A percentile compares a stretch with the other conserved stretches of the same genome.
Evolutionary conservation across 2,797 vertebrate genomes (phyloP).

Genomic region (Micrastur ruficollis): DNA sequence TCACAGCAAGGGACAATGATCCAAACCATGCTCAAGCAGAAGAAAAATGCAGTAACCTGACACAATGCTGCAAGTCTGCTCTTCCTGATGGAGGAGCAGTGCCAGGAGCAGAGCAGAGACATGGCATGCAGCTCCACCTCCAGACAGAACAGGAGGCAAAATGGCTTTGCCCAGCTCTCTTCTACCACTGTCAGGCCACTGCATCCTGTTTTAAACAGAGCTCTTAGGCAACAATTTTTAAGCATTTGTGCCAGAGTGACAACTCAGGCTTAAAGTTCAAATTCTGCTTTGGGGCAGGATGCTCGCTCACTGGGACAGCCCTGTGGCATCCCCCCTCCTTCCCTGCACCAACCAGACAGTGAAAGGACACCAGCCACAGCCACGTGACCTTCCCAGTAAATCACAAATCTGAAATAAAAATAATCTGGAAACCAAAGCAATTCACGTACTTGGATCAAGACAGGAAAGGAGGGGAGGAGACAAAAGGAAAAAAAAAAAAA

Average conservation of each 20-base stretch:
- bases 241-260: not conserved
- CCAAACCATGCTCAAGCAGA: not conserved
- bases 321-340: not conserved
- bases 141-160: not conserved
- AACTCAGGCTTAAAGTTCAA: not conserved
- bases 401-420: not conserved
- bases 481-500: not conserved
- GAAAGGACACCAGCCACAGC: not conserved
- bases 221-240: not conserved
- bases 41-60: not conserved
- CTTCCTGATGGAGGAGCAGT: not conserved
- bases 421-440: not conserved
- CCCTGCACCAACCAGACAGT: not conserved
- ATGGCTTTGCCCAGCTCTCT: not conserved
- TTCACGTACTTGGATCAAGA: not conserved
- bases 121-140: not conserved
- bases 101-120: not conserved
- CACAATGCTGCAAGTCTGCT: not conserved
- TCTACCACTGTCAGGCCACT: not conserved
- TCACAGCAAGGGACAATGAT: not conserved
- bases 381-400: not conserved
- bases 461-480: not conserved
- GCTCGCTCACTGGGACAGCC: not conserved
- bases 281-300: not conserved
- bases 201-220: not conserved